These are phyloP conservation scores for Drosophila albomicans DNA, from an alignment of 1,140 invertebrate genomes.

Conservation along the genomic window DNA sequence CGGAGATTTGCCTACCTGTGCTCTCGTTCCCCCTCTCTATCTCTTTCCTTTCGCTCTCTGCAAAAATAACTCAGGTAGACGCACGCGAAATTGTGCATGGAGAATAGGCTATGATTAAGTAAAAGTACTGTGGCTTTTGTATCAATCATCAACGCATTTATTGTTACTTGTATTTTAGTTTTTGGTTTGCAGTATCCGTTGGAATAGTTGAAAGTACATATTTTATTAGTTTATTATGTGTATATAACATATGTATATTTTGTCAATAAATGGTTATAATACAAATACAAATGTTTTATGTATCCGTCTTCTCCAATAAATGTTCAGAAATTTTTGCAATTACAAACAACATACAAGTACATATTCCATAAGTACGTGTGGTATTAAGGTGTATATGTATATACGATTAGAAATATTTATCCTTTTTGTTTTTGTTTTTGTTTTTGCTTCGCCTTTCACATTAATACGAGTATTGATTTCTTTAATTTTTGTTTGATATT, in stretches of 20 bases:
- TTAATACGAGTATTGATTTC: conserved; percentile 75
- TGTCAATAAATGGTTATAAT: conserved; percentile 32
- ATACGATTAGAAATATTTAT: conserved; percentile 9
- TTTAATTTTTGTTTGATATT: conserved; percentile 54
- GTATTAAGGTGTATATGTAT: conserved; percentile 14
- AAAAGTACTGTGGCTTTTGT: conserved; percentile 23
- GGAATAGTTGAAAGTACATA: conserved; percentile 57
- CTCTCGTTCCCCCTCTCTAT: conserved; percentile 9
- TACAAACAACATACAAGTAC: conserved; percentile 71
- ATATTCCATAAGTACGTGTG: conserved; percentile 36
- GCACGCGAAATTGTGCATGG: conserved; percentile 61
- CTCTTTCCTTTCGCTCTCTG: not conserved
- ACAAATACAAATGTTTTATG: conserved; percentile 23
- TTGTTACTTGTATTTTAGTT: conserved; percentile 67
- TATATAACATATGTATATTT: conserved; percentile 52
- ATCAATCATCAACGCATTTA: conserved; percentile 82
- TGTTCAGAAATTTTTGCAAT: conserved; percentile 42
- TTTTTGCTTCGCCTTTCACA: conserved; percentile 60
- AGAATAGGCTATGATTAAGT: not conserved
- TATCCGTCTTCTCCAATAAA: conserved; percentile 21
- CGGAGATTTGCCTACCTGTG: conserved; percentile 38
- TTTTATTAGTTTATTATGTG: conserved; percentile 39
- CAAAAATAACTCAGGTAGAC: conserved; percentile 56
- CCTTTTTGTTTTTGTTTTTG: conserved; percentile 20
- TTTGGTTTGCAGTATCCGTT: conserved; percentile 49